Evolutionary conservation across 2,797 vertebrate species (phyloP), one percentile per base, ranked within the genome.

Genomic region (Antennarius maculatus): DNA sequence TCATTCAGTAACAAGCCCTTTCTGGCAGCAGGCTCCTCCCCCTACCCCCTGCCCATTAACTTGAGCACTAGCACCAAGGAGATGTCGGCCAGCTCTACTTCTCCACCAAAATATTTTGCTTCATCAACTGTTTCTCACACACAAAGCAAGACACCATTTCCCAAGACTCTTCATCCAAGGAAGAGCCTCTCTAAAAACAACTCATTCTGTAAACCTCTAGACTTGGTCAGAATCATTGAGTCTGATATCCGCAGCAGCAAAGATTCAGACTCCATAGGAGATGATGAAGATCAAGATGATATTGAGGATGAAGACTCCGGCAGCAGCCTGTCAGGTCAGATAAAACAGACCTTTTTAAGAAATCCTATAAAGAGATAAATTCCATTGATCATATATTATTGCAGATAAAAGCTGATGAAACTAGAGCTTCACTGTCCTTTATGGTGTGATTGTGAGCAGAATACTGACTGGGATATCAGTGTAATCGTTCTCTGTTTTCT

Each of bases 281-380:
- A 96, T 0, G 15, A 49, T 85, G 92, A 94, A 1, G 91, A 93
- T 1, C 92, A 96, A 0, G 94, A 95, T 1, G 93, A 94, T 2
- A 86, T 93, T 0, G 92, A 93, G 1, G 92, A 94, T 51, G 89
- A 90, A 61, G 95, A 97, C 89, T 95, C 95, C 78, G 94, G 94
- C 82, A 95, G 96, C 83, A 98, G 95, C 84, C 92, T 96, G 80
- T 97, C 97, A 95, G 97, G 97, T 98, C 56, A 73, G 89, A 74
- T 55, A 39, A 43, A 71, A 16, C 50, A 14, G 11, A 14, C n/a
- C 23, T 49, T 63, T 64, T 41, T 16, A 31, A 11, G 56, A 61
- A 58, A 64, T 54, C 64, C 10, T 34, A 60, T 61, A 49, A 61
- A 45, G 23, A 53, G 3, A 46, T 6, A 41, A 51, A 9, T 39